phyloP scores from a whole-genome alignment of 2,888 invertebrate genomes.

The Imbricaverruca yamaguchii region DNA sequence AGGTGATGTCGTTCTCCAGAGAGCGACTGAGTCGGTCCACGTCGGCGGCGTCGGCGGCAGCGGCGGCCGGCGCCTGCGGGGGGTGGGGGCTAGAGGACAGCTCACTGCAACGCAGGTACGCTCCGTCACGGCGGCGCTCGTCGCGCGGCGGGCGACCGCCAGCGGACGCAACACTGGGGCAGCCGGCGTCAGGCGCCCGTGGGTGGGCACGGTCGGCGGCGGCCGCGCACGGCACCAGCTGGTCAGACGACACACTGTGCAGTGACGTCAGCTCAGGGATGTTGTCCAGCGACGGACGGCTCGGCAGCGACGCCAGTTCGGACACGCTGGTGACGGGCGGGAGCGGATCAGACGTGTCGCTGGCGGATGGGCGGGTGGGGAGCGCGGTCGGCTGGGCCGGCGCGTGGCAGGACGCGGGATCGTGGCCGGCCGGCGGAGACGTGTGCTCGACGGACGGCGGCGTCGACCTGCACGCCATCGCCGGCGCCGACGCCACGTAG shows the following conservation, averaged over 20 bases:
- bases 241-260: not conserved
- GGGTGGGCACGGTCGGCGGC: not conserved
- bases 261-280: not conserved
- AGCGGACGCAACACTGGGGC: not conserved
- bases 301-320: not conserved
- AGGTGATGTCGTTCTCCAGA: not conserved
- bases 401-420: not conserved
- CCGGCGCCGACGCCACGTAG: not conserved
- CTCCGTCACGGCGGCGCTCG: not conserved
- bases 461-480: not conserved
- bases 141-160: constrained; percentile 5
- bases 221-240: not conserved
- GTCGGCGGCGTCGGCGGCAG: not conserved
- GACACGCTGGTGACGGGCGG: not conserved
- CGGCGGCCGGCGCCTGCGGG: constrained; percentile 4
- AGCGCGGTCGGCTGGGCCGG: not conserved
- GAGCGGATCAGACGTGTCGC: not conserved
- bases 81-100: constrained; percentile 15
- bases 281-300: no score
- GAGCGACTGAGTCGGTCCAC: constrained; percentile 4
- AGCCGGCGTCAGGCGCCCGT: not conserved
- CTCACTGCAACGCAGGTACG: constrained; percentile 13
- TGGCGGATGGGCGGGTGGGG: no score
- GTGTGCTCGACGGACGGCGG: not conserved
- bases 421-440: not conserved